Evolutionary conservation across 2,888 invertebrate genomes (phyloP).

Genomic region (Pachycephus smyrnensis): DNA sequence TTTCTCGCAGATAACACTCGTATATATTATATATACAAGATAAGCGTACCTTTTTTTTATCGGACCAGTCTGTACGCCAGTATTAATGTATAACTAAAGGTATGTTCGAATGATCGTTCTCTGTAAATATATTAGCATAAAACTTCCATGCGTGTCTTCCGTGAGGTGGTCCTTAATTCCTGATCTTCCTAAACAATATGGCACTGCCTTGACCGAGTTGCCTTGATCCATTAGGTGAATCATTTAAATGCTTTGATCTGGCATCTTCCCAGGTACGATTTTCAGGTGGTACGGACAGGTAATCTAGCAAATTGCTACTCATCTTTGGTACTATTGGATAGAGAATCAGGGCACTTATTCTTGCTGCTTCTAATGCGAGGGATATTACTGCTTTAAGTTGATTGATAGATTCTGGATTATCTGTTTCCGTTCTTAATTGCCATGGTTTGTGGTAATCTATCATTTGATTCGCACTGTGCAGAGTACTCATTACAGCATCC

Average conservation of each 20-base stretch:
- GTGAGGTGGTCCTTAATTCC: constrained; percentile 8
- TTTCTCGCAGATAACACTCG: too few species aligned
- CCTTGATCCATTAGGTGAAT: constrained; percentile 7
- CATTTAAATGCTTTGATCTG: constrained; percentile 40
- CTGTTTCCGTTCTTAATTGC: constrained; percentile 78
- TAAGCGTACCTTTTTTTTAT: too few species aligned
- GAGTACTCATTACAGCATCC: constrained; percentile 79
- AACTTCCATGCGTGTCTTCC: constrained; percentile 38
- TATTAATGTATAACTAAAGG: constrained; percentile 51
- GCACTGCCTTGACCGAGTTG: constrained; percentile 31
- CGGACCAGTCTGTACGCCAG: constrained; percentile 7
- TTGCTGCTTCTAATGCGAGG: constrained; percentile 85
- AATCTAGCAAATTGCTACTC: constrained; percentile 76
- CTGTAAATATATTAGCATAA: constrained; percentile 56
- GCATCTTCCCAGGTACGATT: constrained; percentile 70
- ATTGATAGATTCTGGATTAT: constrained; percentile 66
- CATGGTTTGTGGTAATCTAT: constrained; percentile 91
- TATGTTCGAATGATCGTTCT: constrained; percentile 52
- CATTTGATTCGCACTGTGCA: constrained; percentile 87
- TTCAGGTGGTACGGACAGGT: constrained; percentile 70
- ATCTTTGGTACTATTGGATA: constrained; percentile 88
- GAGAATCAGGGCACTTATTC: constrained; percentile 83
- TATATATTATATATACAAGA: too few species aligned
- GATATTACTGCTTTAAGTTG: constrained; percentile 82
- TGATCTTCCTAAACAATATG: constrained; percentile 52